These are phyloP conservation scores for Mormyrus iriodes DNA, from an alignment of 2,113 vertebrate genomes.

Conservation along the genomic window DNA sequence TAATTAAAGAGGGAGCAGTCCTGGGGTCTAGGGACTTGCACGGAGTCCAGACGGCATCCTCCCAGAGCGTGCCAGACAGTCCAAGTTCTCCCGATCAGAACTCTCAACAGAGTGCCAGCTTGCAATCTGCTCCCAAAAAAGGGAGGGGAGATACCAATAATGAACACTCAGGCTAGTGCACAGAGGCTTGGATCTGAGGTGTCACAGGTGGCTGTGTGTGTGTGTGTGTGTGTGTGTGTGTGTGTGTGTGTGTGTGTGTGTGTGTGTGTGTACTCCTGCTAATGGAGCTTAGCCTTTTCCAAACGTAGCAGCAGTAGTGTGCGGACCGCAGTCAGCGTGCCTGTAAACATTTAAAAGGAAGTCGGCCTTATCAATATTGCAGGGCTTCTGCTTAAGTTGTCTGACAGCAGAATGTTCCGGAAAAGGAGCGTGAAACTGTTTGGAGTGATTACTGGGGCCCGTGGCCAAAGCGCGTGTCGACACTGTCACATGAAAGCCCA, in stretches of 20 bases:
- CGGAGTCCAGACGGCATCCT: slow-evolving; percentile 17
- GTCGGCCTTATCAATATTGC: slow-evolving; percentile 29
- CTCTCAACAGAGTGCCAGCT: neutral
- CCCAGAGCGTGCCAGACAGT: slow-evolving; percentile 1
- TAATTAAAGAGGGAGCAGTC: slow-evolving; percentile 16
- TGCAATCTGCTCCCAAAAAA: neutral
- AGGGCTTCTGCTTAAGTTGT: slow-evolving; percentile 37
- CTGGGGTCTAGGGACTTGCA: slow-evolving; percentile 2
- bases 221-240: neutral
- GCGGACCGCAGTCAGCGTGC: slow-evolving; percentile 7
- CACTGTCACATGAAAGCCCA: slow-evolving; percentile 39
- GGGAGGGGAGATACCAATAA: neutral
- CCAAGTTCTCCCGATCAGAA: slow-evolving; percentile 4
- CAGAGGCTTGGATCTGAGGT: neutral
- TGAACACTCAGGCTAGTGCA: neutral
- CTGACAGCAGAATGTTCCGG: slow-evolving; percentile 37
- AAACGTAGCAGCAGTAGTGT: neutral
- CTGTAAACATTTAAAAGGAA: slow-evolving; percentile 29
- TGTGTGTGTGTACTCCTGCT: neutral
- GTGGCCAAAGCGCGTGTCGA: slow-evolving; percentile 20
- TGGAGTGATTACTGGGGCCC: slow-evolving; percentile 27
- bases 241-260: neutral
- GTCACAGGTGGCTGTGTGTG: neutral
- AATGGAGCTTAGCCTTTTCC: no score
- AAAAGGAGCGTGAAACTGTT: slow-evolving; percentile 39